Conservation (phyloP, 2,888 invertebrate genomes). For the Shargacucullia verbasci region DNA sequence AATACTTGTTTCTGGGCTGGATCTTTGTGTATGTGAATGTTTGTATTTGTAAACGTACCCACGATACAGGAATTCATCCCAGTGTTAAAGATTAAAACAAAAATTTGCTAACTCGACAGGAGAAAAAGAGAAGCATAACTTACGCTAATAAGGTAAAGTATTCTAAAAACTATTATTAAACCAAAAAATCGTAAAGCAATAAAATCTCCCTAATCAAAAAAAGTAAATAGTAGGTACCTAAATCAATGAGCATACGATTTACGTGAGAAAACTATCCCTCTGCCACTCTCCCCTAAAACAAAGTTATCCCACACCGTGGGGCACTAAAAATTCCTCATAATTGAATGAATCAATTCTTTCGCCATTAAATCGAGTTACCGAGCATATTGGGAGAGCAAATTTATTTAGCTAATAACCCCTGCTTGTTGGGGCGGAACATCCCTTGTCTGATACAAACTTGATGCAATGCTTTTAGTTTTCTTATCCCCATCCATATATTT, state of each 20-base stretch:
- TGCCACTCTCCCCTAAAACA: constrained; percentile 79
- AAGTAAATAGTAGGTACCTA: constrained; percentile 63
- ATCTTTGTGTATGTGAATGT: too few species aligned
- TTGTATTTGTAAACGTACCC: too few species aligned
- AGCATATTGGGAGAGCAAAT: constrained; percentile 89
- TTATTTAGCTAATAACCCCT: constrained; percentile 88
- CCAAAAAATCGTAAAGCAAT: not conserved
- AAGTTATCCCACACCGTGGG: constrained; percentile 84
- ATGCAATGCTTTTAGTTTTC: constrained; percentile 15
- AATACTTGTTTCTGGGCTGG: too few species aligned
- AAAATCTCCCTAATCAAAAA: constrained; percentile 15
- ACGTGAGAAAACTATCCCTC: constrained; percentile 85
- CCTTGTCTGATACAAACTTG: constrained; percentile 63
- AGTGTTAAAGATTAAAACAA: too few species aligned
- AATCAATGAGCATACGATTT: constrained; percentile 75
- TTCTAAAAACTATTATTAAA: not conserved
- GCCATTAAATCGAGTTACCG: constrained; percentile 89
- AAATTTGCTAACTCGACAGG: too few species aligned
- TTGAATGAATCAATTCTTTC: constrained; percentile 89
- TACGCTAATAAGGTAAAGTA: too few species aligned
- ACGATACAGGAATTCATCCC: too few species aligned
- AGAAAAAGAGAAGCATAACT: too few species aligned
- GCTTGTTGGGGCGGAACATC: constrained; percentile 72
- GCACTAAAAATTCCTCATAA: constrained; percentile 89
- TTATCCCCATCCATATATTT: too few species aligned